Base-by-base conservation (phyloP, 2,113 vertebrate species). In the Pyrgilauda ruficollis region DNA sequence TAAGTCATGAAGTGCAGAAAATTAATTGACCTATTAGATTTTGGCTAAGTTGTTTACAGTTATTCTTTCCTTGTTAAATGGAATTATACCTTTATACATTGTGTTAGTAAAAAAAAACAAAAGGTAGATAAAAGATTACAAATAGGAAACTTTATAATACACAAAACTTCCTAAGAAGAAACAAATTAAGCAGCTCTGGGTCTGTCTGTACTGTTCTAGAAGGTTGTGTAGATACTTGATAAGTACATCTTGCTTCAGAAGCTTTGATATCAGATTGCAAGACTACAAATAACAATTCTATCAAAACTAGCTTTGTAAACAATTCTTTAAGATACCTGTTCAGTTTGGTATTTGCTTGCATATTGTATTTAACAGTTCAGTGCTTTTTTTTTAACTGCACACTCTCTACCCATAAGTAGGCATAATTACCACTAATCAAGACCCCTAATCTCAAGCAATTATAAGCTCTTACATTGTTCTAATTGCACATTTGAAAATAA, bases 381-480 rank as follows among this genome's bases (percentile, higher is more conserved):
- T 6, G 0, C 84, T 93, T 92, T 84, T 59, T 59, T 90, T 90
- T 82, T 68, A 90, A 70, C 46, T 75, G 50, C 46, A 33, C 88
- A 49, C 33, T 91, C 58, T 76, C 27, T 87, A 64, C 16, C 20
- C 64, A n/a, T 64, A 89, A 93, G 50, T 67, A 94, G 63, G 44
- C 44, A 53, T 92, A 94, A 96, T 93, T 93, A 31, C 49, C 46
- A 58, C 52, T 93, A 94, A 93, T 94, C 83, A 80, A 84, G 73
- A 61, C 83, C 53, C 68, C 64, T 93, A 77, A 95, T 97, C 88
- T 93, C 76, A 81, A 72, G 68, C 88, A 93, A 88, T 94, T 94
- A 69, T 35, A 73, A 87, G 20, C 1, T 84, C 49, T 96, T 88
- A 78, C 56, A 91, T 94, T 94, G 90, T 96, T 95, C 64, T 93